Evolutionary conservation across 2,888 invertebrate genomes (phyloP).

Genomic region (Amiota minor): DNA sequence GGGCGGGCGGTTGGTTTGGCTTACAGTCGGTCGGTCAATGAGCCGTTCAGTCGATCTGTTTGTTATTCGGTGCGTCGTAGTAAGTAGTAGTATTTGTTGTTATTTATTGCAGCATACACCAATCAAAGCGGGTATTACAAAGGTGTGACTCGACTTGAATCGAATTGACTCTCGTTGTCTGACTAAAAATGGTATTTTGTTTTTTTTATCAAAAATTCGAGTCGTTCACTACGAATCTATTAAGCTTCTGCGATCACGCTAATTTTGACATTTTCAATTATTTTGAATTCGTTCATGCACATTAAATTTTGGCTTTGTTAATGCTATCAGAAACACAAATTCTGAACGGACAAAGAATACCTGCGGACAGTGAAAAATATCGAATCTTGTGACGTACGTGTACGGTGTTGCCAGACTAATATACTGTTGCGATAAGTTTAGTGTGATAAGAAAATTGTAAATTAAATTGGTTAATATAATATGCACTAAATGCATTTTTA

Average conservation of each 20-base stretch:
- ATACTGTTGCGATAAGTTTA: background rate
- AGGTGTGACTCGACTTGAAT: background rate
- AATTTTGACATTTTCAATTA: slow-evolving; percentile 8
- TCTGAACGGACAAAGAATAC: slow-evolving; percentile 34
- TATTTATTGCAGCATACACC: slow-evolving; percentile 44
- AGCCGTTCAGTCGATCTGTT: slow-evolving; percentile 7
- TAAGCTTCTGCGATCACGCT: background rate
- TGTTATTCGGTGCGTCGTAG: slow-evolving; percentile 49
- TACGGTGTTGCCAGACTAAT: slow-evolving; percentile 17
- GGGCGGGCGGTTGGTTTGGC: slow-evolving; percentile 49
- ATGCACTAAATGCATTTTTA: too few relatives aligned
- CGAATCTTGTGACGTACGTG: slow-evolving; percentile 28
- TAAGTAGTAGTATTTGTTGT: slow-evolving; percentile 38
- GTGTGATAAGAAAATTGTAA: too few relatives aligned
- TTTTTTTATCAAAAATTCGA: background rate
- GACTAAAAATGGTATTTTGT: background rate
- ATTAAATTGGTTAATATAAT: too few relatives aligned
- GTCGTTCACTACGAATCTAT: slow-evolving; percentile 12
- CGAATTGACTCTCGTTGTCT: slow-evolving; percentile 10
- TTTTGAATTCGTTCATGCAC: slow-evolving; percentile 14
- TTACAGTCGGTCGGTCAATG: slow-evolving; percentile 32
- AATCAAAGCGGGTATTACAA: slow-evolving; percentile 1
- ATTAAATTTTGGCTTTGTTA: background rate
- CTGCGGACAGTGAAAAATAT: slow-evolving; percentile 32
- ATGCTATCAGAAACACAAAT: slow-evolving; percentile 26